Percentiles rank a stretch among this genome's conserved stretches.
phyloP scores from a whole-genome alignment of 2,888 invertebrate species.

The Protonemura montana region DNA sequence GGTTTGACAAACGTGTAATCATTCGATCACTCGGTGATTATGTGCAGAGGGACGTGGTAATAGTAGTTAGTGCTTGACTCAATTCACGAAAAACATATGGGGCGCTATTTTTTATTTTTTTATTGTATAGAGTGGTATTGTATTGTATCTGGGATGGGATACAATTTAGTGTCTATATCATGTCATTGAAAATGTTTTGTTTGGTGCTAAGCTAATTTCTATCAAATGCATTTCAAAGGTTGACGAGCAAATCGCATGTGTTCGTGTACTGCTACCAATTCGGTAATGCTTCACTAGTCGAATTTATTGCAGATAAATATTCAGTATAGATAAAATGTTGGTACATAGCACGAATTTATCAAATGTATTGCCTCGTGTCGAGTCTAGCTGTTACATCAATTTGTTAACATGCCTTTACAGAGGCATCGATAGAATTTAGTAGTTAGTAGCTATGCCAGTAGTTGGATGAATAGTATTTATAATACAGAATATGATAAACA shows the following conservation, averaged over 20 bases:
- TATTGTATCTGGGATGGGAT: background rate
- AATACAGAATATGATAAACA: too few relatives aligned
- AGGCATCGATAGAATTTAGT: too few relatives aligned
- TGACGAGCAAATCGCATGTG: background rate
- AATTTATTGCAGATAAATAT: too few relatives aligned
- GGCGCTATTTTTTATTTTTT: background rate
- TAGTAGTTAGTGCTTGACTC: background rate
- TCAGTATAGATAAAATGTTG: too few relatives aligned
- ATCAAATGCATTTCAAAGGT: background rate
- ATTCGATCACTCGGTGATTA: background rate
- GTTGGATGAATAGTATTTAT: too few relatives aligned
- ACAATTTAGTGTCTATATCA: slow-evolving; percentile 7
- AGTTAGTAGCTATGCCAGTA: too few relatives aligned
- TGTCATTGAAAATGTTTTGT: background rate
- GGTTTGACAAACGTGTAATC: background rate
- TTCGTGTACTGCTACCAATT: background rate
- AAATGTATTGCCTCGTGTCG: too few relatives aligned
- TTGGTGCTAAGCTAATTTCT: background rate
- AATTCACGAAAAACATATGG: background rate
- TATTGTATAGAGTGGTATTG: background rate
- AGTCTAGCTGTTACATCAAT: too few relatives aligned
- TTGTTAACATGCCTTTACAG: too few relatives aligned
- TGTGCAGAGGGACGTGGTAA: background rate
- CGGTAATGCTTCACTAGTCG: background rate
- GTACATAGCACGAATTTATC: too few relatives aligned